These are phyloP conservation scores for Omphaloscelis lunosa DNA, from an alignment of 2,888 invertebrate genomes.

Conservation along the genomic window DNA sequence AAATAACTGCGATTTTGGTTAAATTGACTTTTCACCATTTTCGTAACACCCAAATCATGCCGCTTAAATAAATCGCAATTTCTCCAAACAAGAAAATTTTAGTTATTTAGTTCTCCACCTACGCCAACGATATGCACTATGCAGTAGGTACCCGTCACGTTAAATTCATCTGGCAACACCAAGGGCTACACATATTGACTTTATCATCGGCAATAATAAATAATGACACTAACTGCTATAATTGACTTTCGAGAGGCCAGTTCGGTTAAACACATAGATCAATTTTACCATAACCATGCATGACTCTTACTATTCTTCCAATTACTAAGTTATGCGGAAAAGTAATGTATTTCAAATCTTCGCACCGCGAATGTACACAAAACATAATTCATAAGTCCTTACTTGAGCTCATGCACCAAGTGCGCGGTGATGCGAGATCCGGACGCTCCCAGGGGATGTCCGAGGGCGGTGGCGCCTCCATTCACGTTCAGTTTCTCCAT, in stretches of 20 bases:
- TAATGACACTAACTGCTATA: background rate
- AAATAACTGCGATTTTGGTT: too few relatives aligned
- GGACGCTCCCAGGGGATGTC: constrained; percentile 99
- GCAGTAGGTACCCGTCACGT: background rate
- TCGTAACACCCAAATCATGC: too few relatives aligned
- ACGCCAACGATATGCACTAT: background rate
- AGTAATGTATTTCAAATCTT: background rate
- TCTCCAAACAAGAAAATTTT: too few relatives aligned
- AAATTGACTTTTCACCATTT: too few relatives aligned
- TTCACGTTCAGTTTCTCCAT: constrained; percentile 97
- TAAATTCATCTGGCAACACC: background rate
- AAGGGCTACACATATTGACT: background rate
- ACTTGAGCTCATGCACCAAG: constrained; percentile 97
- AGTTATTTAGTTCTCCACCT: too few relatives aligned
- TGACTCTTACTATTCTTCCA: background rate
- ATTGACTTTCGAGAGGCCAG: background rate
- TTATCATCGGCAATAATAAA: background rate
- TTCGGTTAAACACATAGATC: background rate
- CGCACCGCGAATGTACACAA: background rate
- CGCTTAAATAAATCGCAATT: too few relatives aligned
- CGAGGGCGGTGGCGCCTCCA: constrained; percentile 99
- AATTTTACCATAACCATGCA: background rate
- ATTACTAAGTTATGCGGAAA: background rate
- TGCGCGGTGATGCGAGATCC: constrained; percentile 98
- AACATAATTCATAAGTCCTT: constrained; percentile 57